A percentile compares a stretch with the other conserved stretches of the same genome.
Conservation (phyloP, 1,140 invertebrate genomes). For the Drosophila kurseongensis region DNA sequence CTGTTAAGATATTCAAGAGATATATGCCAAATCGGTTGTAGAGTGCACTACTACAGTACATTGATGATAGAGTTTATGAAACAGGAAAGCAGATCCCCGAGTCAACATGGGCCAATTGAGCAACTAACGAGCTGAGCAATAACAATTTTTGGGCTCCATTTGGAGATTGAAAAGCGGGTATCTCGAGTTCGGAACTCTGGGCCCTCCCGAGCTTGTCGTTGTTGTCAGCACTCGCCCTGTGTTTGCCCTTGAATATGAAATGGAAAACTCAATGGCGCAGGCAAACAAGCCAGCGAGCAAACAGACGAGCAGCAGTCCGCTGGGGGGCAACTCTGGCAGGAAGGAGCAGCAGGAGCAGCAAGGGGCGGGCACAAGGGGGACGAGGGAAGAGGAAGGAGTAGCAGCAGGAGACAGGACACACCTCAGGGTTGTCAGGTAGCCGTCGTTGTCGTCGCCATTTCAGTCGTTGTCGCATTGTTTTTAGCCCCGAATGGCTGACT, state of each 20-base stretch:
- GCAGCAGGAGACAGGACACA: conserved; percentile 36
- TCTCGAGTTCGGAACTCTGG: conserved; percentile 5
- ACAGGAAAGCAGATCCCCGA: neutral
- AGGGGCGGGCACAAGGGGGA: neutral
- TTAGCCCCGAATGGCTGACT: conserved; percentile 24
- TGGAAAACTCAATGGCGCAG: conserved; percentile 59
- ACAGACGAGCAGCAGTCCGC: conserved; percentile 23
- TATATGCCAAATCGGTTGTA: too few species aligned
- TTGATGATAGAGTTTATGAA: neutral
- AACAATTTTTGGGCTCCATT: neutral
- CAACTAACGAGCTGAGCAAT: neutral
- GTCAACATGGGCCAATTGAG: neutral
- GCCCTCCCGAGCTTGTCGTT: neutral
- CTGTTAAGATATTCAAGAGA: too few species aligned
- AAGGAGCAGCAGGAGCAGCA: too few species aligned
- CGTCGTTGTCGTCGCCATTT: conserved; percentile 49
- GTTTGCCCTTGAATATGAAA: conserved; percentile 64
- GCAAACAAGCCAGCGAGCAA: conserved; percentile 51
- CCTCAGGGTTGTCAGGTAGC: conserved; percentile 58
- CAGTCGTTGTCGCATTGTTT: conserved; percentile 34
- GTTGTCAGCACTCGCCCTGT: conserved; percentile 24
- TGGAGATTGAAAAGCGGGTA: conserved; percentile 1
- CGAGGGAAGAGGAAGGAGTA: neutral
- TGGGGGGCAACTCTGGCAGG: conserved; percentile 1
- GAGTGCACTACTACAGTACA: too few species aligned